Percentiles rank a stretch among this genome's conserved stretches.
These are phyloP conservation scores for Petrolisthes cinctipes DNA, from an alignment of 2,888 invertebrate species.

Conservation along the genomic window DNA sequence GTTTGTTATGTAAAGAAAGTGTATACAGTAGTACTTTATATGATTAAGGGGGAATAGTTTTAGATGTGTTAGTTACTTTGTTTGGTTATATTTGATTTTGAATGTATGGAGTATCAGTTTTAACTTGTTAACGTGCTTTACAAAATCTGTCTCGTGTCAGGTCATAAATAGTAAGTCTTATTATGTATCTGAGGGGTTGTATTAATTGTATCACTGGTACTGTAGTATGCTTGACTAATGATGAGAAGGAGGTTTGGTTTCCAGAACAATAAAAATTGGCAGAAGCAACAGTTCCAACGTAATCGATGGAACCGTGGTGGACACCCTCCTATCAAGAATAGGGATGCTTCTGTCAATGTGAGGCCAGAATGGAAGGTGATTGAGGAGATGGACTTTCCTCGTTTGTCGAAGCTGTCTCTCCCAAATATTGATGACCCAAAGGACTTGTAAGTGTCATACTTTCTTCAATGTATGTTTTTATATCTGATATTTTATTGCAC, in stretches of 20 bases:
- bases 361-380: constrained; percentile 96
- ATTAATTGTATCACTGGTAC: too few species aligned
- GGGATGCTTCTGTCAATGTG: constrained; percentile 96
- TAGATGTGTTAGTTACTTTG: too few species aligned
- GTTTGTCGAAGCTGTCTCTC: constrained; percentile 90
- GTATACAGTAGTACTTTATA: neutral
- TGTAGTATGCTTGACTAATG: neutral
- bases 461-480: neutral
- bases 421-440: constrained; percentile 87
- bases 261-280: constrained; percentile 65
- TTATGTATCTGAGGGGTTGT: too few species aligned
- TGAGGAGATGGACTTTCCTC: constrained; percentile 98
- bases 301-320: constrained; percentile 72
- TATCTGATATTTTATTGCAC: neutral
- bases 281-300: constrained; percentile 77
- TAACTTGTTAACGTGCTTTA: too few species aligned
- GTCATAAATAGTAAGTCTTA: too few species aligned
- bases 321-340: constrained; percentile 85
- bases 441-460: constrained; percentile 73
- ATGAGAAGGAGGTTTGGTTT: constrained; percentile 41
- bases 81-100: too few species aligned
- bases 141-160: too few species aligned
- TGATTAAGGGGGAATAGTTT: too few species aligned
- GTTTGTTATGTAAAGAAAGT: neutral
- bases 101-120: too few species aligned